Percentiles rank a stretch among this genome's conserved stretches.
These are phyloP conservation scores for Marronus borbonicus DNA, from an alignment of 2,888 invertebrate genomes.

Conservation along the genomic window DNA sequence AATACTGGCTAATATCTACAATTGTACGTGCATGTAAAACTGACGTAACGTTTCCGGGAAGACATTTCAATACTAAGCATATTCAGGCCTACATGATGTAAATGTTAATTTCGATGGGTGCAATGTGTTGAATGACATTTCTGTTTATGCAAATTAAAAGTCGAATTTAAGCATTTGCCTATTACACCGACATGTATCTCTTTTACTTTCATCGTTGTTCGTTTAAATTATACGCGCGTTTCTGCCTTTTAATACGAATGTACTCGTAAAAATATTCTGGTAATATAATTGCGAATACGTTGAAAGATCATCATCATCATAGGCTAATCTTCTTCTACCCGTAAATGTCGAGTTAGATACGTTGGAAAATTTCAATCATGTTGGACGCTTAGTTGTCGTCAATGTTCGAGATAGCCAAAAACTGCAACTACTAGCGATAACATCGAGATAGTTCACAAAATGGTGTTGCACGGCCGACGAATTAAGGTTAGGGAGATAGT, in stretches of 20 bases:
- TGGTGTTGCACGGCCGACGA: no score
- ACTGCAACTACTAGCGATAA: no score
- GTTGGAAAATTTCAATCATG: no score
- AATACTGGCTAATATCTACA: neutral
- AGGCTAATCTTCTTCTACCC: no score
- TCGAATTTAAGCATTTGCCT: constrained; percentile 35
- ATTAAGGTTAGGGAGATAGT: no score
- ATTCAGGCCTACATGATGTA: constrained; percentile 36
- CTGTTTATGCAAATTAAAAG: constrained; percentile 37
- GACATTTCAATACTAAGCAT: constrained; percentile 31
- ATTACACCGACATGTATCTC: constrained; percentile 19
- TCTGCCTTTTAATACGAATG: neutral
- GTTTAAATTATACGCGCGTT: constrained; percentile 18
- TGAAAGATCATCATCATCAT: no score
- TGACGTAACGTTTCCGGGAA: constrained; percentile 28
- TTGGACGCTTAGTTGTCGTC: no score
- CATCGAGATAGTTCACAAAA: no score
- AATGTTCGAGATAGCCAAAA: no score
- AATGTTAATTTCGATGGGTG: constrained; percentile 40
- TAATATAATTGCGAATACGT: no score
- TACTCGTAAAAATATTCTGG: no score
- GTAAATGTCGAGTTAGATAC: no score
- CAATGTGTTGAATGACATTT: constrained; percentile 38
- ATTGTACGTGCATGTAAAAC: constrained; percentile 3
- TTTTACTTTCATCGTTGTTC: constrained; percentile 39